Conservation (phyloP, 2,888 invertebrate species). For the Belgica antarctica region DNA sequence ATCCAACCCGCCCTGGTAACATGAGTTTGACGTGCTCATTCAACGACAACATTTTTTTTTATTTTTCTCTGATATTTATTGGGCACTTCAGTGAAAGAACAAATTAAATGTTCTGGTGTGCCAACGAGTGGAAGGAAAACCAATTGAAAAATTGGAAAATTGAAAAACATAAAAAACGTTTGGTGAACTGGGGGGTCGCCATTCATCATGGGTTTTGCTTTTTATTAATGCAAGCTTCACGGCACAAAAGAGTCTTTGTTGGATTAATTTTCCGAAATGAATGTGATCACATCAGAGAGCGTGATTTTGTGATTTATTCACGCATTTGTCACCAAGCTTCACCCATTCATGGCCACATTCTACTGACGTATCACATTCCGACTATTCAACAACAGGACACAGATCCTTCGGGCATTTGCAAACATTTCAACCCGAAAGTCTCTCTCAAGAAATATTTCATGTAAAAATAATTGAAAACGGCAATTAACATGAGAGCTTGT, state of each 20-base stretch:
- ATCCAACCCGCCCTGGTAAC: not conserved
- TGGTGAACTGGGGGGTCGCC: not conserved
- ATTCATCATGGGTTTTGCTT: not conserved
- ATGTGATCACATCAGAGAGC: not conserved
- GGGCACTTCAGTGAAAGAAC: not conserved
- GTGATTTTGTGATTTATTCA: constrained; percentile 4
- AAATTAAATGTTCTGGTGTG: not conserved
- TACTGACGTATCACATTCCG: not conserved
- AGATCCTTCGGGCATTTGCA: not conserved
- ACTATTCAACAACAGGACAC: not conserved
- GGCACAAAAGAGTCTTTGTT: constrained; percentile 5
- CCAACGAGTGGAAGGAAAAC: too few species aligned
- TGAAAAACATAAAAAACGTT: constrained; percentile 19
- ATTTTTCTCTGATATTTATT: constrained; percentile 18
- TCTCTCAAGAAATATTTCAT: not conserved
- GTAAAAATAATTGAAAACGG: constrained; percentile 38
- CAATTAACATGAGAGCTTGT: constrained; percentile 35
- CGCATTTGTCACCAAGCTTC: not conserved
- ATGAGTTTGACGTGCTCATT: not conserved
- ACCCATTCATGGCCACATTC: not conserved
- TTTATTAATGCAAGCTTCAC: not conserved
- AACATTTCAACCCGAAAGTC: not conserved
- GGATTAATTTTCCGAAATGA: too few species aligned
- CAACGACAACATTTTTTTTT: constrained; percentile 10
- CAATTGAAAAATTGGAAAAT: constrained; percentile 29